A percentile compares a stretch with the other conserved stretches of the same genome.
These are phyloP conservation scores for Gambelia wislizenii DNA, from an alignment of 2,797 vertebrate species.

Conservation along the genomic window DNA sequence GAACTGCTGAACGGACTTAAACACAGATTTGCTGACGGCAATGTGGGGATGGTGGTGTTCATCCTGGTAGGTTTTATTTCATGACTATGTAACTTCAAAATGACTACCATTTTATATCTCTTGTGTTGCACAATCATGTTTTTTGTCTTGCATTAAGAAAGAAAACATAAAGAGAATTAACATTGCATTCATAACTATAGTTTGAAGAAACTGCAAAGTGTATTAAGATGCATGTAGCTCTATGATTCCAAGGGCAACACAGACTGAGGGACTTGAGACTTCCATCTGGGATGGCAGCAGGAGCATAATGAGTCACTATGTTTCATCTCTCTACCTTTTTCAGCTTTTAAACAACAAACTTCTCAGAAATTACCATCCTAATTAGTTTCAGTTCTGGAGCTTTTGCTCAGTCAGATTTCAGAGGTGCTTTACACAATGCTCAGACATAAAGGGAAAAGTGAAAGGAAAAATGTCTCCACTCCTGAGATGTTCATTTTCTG, in stretches of 20 bases:
- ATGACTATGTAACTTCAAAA: background rate
- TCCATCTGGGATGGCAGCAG: no score
- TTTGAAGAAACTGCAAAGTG: background rate
- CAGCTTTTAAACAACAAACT: background rate
- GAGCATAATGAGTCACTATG: rapidly evolving
- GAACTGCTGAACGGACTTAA: no score
- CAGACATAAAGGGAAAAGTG: no score
- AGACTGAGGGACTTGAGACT: background rate
- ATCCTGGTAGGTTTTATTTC: background rate
- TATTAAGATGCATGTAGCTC: background rate
- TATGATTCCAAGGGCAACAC: background rate
- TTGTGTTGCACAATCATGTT: background rate
- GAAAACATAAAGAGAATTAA: background rate
- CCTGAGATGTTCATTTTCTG: no score
- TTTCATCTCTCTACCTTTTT: no score
- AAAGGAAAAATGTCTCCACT: no score
- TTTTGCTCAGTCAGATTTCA: background rate
- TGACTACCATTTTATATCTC: background rate
- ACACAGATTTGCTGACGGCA: no score
- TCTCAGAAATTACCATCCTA: no score
- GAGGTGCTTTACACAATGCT: no score
- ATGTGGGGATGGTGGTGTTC: no score
- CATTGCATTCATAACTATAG: background rate
- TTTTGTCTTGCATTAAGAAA: background rate
- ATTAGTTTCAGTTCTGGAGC: no score